Conservation (phyloP, 2,797 vertebrate species). For the Neosilurus mollespiculum region DNA sequence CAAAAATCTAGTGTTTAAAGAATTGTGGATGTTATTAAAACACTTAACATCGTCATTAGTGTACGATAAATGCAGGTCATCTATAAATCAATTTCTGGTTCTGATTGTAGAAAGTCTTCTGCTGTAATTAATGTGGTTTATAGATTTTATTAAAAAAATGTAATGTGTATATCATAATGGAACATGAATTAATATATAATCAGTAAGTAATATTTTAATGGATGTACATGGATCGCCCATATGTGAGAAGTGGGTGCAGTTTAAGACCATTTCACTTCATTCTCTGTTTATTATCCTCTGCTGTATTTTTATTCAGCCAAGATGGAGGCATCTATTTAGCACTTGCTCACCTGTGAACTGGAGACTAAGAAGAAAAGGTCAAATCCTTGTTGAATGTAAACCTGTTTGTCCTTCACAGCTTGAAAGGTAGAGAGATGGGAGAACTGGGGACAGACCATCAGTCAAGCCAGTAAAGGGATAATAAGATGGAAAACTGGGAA, state of each 20-base stretch:
- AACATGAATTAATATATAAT: no score
- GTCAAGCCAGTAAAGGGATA: slow-evolving; percentile 43
- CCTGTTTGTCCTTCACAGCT: slow-evolving; percentile 53
- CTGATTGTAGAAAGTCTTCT: background rate
- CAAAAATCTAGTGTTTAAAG: no score
- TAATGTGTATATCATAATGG: no score
- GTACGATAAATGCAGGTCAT: background rate
- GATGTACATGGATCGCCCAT: background rate
- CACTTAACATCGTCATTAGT: background rate
- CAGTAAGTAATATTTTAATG: background rate
- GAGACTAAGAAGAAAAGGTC: slow-evolving; percentile 53
- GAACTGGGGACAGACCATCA: slow-evolving; percentile 26
- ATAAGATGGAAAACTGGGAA: slow-evolving; percentile 47
- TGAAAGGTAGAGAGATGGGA: background rate
- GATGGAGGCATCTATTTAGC: slow-evolving; percentile 47
- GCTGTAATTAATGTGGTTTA: background rate
- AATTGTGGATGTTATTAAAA: background rate
- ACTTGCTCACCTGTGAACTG: slow-evolving; percentile 53
- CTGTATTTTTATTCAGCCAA: slow-evolving; percentile 13
- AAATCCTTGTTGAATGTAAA: slow-evolving; percentile 52
- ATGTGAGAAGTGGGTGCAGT: background rate
- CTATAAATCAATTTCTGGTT: background rate
- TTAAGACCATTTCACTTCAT: background rate
- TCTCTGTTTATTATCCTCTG: background rate
- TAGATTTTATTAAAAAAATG: no score